Percentiles rank a stretch among this genome's conserved stretches.
Evolutionary conservation across 2,888 invertebrate genomes (phyloP).

Genomic region (Malthinus flaveolus): DNA sequence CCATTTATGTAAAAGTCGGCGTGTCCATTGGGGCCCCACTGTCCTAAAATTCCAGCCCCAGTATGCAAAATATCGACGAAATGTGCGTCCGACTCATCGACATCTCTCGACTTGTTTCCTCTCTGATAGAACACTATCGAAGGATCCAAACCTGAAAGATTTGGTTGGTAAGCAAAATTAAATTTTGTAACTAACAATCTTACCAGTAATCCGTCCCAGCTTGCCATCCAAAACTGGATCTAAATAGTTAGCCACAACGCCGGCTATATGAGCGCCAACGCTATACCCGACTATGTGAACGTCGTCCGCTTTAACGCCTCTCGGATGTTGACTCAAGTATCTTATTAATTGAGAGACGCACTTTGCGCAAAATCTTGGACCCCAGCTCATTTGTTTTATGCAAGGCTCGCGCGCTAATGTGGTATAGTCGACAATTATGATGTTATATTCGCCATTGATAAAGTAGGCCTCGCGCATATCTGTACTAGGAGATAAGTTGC

Average conservation of each 20-base stretch:
- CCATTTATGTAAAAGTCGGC: conserved; percentile 90
- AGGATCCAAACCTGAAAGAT: conserved; percentile 72
- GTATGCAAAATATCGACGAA: conserved; percentile 86
- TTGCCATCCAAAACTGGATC: conserved; percentile 75
- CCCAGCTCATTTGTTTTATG: conserved; percentile 63
- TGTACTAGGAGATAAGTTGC: conserved; percentile 80
- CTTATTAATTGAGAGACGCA: conserved; percentile 82
- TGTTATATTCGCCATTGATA: conserved; percentile 77
- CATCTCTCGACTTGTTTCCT: conserved; percentile 75
- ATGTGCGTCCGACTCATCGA: conserved; percentile 79
- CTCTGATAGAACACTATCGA: conserved; percentile 87
- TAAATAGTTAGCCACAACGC: conserved; percentile 78
- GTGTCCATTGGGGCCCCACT: conserved; percentile 88
- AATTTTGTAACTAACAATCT: conserved; percentile 36
- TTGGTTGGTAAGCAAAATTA: background rate
- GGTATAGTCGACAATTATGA: conserved; percentile 85
- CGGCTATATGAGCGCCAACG: conserved; percentile 85
- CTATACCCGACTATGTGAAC: conserved; percentile 85
- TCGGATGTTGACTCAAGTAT: conserved; percentile 77
- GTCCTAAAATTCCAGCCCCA: conserved; percentile 84
- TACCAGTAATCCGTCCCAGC: conserved; percentile 80
- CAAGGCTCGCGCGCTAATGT: conserved; percentile 81
- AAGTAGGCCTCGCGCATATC: conserved; percentile 85
- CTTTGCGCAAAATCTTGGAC: conserved; percentile 58
- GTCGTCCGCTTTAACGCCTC: conserved; percentile 72